Percentiles rank a stretch among this genome's conserved stretches.
phyloP scores from a whole-genome alignment of 2,113 vertebrate species.

The Litocranius walleri region DNA sequence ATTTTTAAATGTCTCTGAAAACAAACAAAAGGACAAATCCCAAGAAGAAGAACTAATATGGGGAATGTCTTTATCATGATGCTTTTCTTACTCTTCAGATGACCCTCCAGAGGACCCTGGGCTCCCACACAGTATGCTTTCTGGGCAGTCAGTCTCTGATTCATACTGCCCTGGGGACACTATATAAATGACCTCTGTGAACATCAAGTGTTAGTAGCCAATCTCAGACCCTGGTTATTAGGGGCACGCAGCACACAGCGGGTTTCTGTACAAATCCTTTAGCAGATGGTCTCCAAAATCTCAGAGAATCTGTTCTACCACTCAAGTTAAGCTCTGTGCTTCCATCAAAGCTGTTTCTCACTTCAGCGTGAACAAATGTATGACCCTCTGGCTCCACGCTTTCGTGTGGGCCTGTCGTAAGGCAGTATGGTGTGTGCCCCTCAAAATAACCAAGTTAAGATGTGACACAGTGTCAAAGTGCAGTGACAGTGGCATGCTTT shows the following conservation, averaged over 20 bases:
- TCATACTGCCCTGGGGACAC: background rate
- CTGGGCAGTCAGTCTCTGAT: background rate
- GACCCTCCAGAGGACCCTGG: background rate
- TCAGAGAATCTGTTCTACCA: background rate
- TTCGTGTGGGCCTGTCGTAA: background rate
- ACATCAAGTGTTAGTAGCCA: background rate
- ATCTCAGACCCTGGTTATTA: conserved; percentile 66
- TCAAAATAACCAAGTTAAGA: conserved; percentile 62
- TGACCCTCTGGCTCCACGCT: background rate
- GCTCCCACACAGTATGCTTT: background rate
- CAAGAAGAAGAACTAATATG: background rate
- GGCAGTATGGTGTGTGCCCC: conserved; percentile 68
- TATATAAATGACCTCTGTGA: rapidly evolving
- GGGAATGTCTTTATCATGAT: background rate
- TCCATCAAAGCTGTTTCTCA: background rate
- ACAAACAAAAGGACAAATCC: background rate
- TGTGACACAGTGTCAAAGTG: conserved; percentile 8
- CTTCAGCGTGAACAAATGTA: background rate
- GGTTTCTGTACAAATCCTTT: conserved; percentile 8
- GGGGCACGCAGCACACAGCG: conserved; percentile 74
- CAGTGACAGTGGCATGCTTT: conserved; percentile 42
- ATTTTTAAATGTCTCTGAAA: background rate
- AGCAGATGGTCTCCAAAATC: conserved; percentile 29
- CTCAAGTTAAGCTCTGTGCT: background rate
- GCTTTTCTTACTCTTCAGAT: background rate